Base-by-base conservation (phyloP, 2,888 invertebrate species). In the Caenorhabditis zanzibari region DNA sequence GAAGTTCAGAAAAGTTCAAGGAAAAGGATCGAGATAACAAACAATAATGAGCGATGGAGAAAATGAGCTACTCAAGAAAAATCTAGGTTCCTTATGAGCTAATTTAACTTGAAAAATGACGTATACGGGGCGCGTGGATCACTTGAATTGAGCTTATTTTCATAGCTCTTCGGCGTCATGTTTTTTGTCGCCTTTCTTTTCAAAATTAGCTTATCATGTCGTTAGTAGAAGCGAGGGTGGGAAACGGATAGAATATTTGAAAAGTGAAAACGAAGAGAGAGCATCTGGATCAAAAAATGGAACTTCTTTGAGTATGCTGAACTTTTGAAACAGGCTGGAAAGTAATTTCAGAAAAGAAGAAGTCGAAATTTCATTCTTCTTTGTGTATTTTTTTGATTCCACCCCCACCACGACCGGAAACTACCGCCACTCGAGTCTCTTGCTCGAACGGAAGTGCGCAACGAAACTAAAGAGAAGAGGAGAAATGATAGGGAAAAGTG, bases 361-460 rank as follows among this genome's bases (percentile, higher is more conserved):
- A 75, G 24, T 32, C 35, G 58, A 26, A 22, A 28, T 35, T 35
- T 22, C 7, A 14, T 22, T 22, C 19, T 19, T 19, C 26, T 63
- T 63, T 14, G 24, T 63, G 59, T 59, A 44, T 56, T 32, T 38
- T 63, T 63, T 63, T 75, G 75, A 75, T 75, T 75, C 75, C 75
- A 64, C 75, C 75, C 75, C 66, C 66, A 75, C 75, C 64, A n/a
- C 47, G 44, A 66, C 74, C 74, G 74, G 74, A 74, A 74, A 74
- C 74, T 41, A 64, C 63, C 73, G 12, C 54, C 68, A 49, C 61
- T 61, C 61, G 22, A 72, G 66, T 49, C 59, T 35, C 52, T 61
- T 61, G 49, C 41, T 68, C 56, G 75, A 75, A 64, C 75, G 75
- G 75, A 75, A 75, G 58, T 75, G 58, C 75, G 75, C 74, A 54